Percentiles rank a stretch among this genome's conserved stretches.
These are phyloP conservation scores for Ochropleura plecta DNA, from an alignment of 2,888 invertebrate species.

Conservation along the genomic window DNA sequence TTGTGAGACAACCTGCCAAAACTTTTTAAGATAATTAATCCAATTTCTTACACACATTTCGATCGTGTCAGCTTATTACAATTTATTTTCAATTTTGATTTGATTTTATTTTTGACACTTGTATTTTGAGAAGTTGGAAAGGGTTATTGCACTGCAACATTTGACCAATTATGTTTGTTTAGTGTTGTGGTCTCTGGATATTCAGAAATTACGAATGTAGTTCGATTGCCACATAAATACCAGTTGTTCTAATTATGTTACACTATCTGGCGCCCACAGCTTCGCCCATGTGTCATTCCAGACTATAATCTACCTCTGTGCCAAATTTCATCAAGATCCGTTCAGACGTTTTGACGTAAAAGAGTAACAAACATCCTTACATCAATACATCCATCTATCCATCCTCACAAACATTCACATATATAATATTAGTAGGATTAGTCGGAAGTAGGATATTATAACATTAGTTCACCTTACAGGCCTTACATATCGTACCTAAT, in stretches of 20 bases:
- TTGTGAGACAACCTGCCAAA: slow-evolving; percentile 26
- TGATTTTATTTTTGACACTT: neutral
- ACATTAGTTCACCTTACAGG: too few relatives aligned
- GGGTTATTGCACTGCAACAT: neutral
- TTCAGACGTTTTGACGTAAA: too few relatives aligned
- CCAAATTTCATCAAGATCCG: too few relatives aligned
- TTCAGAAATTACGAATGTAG: neutral
- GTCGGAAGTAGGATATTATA: too few relatives aligned
- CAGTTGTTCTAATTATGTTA: neutral
- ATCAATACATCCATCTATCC: too few relatives aligned
- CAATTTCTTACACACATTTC: slow-evolving; percentile 21
- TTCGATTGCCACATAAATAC: neutral
- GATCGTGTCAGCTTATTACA: slow-evolving; percentile 14
- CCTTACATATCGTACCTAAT: too few relatives aligned
- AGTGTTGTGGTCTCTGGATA: neutral
- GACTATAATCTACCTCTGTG: too few relatives aligned
- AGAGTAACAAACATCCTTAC: too few relatives aligned
- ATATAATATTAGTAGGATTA: too few relatives aligned
- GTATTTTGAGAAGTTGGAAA: neutral
- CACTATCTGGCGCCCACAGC: too few relatives aligned
- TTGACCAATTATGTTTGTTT: neutral
- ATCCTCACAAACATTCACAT: too few relatives aligned
- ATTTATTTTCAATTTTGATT: neutral
- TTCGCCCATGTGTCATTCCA: too few relatives aligned
- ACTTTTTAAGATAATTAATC: slow-evolving; percentile 30